Conservation (phyloP, 2,113 vertebrate genomes). For the Candoia aspera region DNA sequence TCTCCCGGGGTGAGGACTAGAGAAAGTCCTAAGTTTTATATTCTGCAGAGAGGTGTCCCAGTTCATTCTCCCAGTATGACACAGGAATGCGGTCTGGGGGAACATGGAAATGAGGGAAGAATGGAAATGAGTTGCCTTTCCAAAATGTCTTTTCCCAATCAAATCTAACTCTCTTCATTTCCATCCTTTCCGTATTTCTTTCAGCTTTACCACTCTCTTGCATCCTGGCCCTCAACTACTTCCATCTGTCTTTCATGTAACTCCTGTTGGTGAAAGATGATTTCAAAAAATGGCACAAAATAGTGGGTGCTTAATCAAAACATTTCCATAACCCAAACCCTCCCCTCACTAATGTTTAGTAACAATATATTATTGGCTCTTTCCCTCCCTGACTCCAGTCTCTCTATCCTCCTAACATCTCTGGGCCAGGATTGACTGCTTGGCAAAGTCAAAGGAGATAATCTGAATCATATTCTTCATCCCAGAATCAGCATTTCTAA, state of each 20-base stretch:
- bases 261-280: not conserved
- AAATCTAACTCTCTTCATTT: not conserved
- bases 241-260: not conserved
- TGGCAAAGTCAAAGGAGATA: not conserved
- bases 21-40: not conserved
- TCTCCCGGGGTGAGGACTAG: not conserved
- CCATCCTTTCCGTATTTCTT: not conserved
- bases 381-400: not conserved
- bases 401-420: not conserved
- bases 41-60: not conserved
- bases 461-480: not conserved
- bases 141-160: not conserved
- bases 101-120: not conserved
- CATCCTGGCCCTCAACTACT: not conserved
- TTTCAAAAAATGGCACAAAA: not conserved
- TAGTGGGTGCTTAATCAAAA: not conserved
- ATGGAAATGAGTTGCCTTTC: not conserved
- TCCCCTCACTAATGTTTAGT: not conserved
- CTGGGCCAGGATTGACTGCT: too few species aligned
- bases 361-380: not conserved
- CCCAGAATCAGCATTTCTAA: not conserved
- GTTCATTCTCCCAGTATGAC: not conserved
- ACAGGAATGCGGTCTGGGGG: not conserved
- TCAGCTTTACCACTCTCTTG: not conserved
- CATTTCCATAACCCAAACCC: not conserved